phyloP scores from a whole-genome alignment of 2,888 invertebrate species.

The Chironomus tentans region DNA sequence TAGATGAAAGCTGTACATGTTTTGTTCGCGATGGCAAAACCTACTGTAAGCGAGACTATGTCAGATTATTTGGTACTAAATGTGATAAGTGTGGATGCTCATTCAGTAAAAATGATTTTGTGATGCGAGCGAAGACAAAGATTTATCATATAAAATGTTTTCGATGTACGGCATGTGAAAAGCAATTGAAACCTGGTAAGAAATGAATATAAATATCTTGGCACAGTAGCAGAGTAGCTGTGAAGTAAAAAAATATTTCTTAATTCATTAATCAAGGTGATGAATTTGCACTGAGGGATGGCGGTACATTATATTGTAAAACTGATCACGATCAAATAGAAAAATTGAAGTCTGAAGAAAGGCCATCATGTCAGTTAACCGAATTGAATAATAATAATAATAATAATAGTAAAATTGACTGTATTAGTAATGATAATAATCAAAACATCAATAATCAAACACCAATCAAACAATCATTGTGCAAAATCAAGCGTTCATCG shows the following conservation, averaged over 20 bases:
- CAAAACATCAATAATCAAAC: conserved; percentile 36
- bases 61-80: conserved; percentile 95
- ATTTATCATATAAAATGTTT: conserved; percentile 99
- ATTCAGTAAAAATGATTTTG: conserved; percentile 95
- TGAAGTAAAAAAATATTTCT: conserved; percentile 22
- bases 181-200: conserved; percentile 76
- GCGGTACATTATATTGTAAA: conserved; percentile 90
- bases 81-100: conserved; percentile 93
- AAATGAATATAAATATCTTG: conserved; percentile 31
- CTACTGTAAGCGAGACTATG: conserved; percentile 97
- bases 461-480: conserved; percentile 45
- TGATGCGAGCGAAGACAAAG: conserved; percentile 96
- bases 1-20: conserved; percentile 97
- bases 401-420: conserved; percentile 31
- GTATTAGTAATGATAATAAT: background rate
- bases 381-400: conserved; percentile 30
- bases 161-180: conserved; percentile 86
- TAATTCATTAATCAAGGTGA: conserved; percentile 52
- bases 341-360: conserved; percentile 1
- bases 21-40: conserved; percentile 99
- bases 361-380: conserved; percentile 28
- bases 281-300: conserved; percentile 92
- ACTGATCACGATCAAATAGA: conserved; percentile 67
- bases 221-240: background rate
- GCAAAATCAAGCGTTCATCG: conserved; percentile 51